These are phyloP conservation scores for Meriones unguiculatus DNA, from an alignment of 2,113 vertebrate genomes.

Conservation along the genomic window DNA sequence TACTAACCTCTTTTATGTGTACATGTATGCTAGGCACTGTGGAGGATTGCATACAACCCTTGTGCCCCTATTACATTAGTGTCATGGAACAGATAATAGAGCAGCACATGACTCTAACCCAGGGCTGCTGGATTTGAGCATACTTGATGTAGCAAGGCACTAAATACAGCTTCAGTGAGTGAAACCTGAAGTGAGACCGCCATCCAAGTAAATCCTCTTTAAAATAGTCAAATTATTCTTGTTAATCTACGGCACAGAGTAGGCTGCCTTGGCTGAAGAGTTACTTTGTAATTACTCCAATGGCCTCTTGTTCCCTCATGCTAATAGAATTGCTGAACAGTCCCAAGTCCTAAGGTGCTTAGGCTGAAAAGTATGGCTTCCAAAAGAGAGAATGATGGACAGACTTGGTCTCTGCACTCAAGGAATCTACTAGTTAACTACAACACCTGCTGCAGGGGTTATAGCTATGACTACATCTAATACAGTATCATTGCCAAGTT, in stretches of 20 bases:
- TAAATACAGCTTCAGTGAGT: neutral
- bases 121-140: neutral
- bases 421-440: neutral
- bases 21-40: neutral
- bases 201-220: neutral
- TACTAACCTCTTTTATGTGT: neutral
- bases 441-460: neutral
- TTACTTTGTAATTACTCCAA: neutral
- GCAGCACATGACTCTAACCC: neutral
- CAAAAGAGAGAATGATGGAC: neutral
- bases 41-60: neutral
- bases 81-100: neutral
- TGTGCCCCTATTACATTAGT: neutral
- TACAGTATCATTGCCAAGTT: neutral
- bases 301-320: neutral
- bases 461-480: neutral
- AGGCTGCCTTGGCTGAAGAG: neutral
- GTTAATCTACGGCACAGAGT: neutral
- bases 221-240: neutral
- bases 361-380: neutral
- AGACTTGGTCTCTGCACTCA: constrained; percentile 8
- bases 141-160: neutral
- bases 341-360: neutral
- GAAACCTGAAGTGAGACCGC: neutral
- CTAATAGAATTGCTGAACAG: neutral